These are phyloP conservation scores for Vanessa atalanta DNA, from an alignment of 1,140 invertebrate genomes.

Conservation along the genomic window DNA sequence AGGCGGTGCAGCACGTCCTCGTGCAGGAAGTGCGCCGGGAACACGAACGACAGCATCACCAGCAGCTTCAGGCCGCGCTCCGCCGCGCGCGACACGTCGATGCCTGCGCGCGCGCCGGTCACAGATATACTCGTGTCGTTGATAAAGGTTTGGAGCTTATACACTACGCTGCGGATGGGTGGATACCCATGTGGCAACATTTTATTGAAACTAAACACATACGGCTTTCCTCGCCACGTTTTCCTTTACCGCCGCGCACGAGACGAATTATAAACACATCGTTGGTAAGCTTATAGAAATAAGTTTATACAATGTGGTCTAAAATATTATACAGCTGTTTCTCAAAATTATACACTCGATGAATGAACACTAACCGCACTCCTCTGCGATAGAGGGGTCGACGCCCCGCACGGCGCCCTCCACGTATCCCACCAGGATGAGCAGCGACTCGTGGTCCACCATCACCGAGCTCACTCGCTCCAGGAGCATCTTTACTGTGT, in stretches of 20 bases:
- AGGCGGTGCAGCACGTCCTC: conserved; percentile 91
- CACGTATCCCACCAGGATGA: conserved; percentile 86
- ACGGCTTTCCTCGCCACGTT: no score
- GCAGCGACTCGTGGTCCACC: conserved; percentile 94
- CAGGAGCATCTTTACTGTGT: conserved; percentile 96
- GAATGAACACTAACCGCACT: conserved; percentile 82
- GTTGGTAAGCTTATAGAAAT: no score
- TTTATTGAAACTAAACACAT: no score
- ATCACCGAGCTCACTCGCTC: conserved; percentile 97
- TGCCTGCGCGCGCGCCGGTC: conserved; percentile 70
- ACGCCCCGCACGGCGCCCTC: conserved; percentile 88
- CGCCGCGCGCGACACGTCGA: conserved; percentile 89
- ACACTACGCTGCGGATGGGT: no score
- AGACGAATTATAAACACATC: no score
- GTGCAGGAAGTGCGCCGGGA: conserved; percentile 95
- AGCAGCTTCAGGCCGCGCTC: conserved; percentile 91
- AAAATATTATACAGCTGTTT: no score
- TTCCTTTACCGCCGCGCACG: no score
- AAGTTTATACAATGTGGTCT: no score
- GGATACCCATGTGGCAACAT: neutral
- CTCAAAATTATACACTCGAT: no score
- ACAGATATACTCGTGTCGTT: no score
- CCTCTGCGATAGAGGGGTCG: conserved; percentile 90
- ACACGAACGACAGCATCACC: conserved; percentile 92
- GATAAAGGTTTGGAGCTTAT: no score